Percentiles rank a stretch among this genome's conserved stretches.
Evolutionary conservation across 2,797 vertebrate genomes (phyloP).

Genomic region (Menidia menidia): DNA sequence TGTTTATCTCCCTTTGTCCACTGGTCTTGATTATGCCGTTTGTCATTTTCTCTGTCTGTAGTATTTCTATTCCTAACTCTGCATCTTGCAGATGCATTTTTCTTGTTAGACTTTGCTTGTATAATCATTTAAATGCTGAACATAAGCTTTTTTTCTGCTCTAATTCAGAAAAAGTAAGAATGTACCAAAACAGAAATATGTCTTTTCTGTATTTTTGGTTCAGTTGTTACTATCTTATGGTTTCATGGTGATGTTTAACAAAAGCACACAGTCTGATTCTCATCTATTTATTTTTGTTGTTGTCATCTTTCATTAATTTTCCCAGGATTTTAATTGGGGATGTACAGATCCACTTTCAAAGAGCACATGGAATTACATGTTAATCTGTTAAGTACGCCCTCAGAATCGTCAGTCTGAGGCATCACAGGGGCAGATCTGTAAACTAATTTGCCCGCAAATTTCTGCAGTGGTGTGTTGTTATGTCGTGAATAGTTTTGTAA

Average conservation of each 20-base stretch:
- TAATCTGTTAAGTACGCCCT: slow-evolving; percentile 4
- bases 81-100: slow-evolving; percentile 24
- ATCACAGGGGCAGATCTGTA: slow-evolving; percentile 12
- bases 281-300: too few species aligned
- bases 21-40: slow-evolving; percentile 24
- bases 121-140: too few species aligned
- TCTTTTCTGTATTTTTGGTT: neutral
- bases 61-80: slow-evolving; percentile 24
- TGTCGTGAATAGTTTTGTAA: slow-evolving; percentile 14
- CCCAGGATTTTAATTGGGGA: slow-evolving; percentile 6
- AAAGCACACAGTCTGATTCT: too few species aligned
- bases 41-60: slow-evolving; percentile 9
- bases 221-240: slow-evolving; percentile 2
- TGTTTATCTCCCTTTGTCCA: slow-evolving; percentile 29
- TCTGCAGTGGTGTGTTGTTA: slow-evolving; percentile 9
- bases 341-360: neutral
- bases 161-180: too few species aligned
- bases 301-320: neutral
- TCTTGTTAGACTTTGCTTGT: neutral
- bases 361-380: neutral
- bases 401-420: slow-evolving; percentile 10
- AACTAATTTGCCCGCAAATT: slow-evolving; percentile 14
- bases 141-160: too few species aligned
- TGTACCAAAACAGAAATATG: neutral
- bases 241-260: too few species aligned